These are phyloP conservation scores for Yponomeuta plumbellus DNA, from an alignment of 2,888 invertebrate genomes.

Conservation along the genomic window DNA sequence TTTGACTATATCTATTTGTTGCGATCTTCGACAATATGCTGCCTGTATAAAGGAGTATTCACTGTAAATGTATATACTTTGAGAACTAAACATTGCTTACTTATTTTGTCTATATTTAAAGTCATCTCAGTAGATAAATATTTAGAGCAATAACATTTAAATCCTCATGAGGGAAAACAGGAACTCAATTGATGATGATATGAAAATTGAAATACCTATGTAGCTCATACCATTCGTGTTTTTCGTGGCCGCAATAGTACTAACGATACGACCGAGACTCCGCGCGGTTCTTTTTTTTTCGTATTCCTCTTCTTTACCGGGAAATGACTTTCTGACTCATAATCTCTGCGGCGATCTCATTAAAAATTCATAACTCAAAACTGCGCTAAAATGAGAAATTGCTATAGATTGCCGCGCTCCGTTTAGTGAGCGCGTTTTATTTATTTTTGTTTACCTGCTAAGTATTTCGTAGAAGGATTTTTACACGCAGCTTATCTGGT, in stretches of 20 bases:
- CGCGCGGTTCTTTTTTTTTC: slow-evolving; percentile 54
- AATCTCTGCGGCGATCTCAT: slow-evolving; percentile 79
- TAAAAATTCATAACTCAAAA: slow-evolving; percentile 79
- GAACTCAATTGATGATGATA: not conserved
- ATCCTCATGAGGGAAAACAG: too few relatives aligned
- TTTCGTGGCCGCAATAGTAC: slow-evolving; percentile 49
- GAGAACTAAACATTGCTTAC: too few relatives aligned
- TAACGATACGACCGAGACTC: slow-evolving; percentile 61
- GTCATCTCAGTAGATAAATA: too few relatives aligned
- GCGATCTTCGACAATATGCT: too few relatives aligned
- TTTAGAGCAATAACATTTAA: too few relatives aligned
- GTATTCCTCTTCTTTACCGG: slow-evolving; percentile 65
- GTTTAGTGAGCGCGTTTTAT: not conserved
- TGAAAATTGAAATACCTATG: too few relatives aligned
- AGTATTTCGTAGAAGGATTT: not conserved
- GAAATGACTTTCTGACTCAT: slow-evolving; percentile 78
- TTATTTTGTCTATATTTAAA: not conserved
- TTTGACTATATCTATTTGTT: too few relatives aligned
- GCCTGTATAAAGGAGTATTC: too few relatives aligned
- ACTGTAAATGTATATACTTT: too few relatives aligned
- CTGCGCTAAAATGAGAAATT: slow-evolving; percentile 73
- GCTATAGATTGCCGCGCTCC: not conserved
- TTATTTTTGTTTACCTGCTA: not conserved
- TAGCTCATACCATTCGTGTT: slow-evolving; percentile 37
- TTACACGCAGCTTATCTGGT: not conserved